A percentile compares a stretch with the other conserved stretches of the same genome.
Conservation (phyloP, 2,888 invertebrate genomes). For the Meloe dianella region DNA sequence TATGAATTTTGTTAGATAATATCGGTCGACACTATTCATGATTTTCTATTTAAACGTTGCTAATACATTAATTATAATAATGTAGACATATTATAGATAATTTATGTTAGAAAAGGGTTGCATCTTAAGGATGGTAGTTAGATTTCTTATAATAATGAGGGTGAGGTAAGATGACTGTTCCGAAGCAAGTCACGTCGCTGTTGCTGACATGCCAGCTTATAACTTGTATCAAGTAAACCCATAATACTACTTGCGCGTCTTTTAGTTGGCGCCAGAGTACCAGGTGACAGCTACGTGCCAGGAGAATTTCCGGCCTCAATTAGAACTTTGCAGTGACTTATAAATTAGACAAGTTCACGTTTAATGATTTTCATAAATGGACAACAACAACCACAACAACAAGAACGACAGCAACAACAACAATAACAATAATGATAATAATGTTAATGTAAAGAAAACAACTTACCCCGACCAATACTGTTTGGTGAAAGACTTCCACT, state of each 20-base stretch:
- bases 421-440: neutral
- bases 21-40: neutral
- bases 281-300: constrained; percentile 56
- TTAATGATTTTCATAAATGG: constrained; percentile 8
- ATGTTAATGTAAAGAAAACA: neutral
- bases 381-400: constrained; percentile 11
- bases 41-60: neutral
- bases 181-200: constrained; percentile 54
- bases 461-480: constrained; percentile 78
- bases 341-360: constrained; percentile 21
- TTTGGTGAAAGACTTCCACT: constrained; percentile 74
- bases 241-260: constrained; percentile 49
- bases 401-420: neutral
- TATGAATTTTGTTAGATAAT: neutral
- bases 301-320: constrained; percentile 47
- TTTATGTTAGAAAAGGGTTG: constrained; percentile 49
- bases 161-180: constrained; percentile 49
- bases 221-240: constrained; percentile 58
- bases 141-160: constrained; percentile 19
- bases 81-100: constrained; percentile 15
- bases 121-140: constrained; percentile 32
- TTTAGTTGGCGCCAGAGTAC: constrained; percentile 50
- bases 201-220: constrained; percentile 56
- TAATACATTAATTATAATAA: neutral
- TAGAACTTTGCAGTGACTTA: constrained; percentile 45